Conservation (phyloP, 1,140 invertebrate species). For the Drosophila suzukii region DNA sequence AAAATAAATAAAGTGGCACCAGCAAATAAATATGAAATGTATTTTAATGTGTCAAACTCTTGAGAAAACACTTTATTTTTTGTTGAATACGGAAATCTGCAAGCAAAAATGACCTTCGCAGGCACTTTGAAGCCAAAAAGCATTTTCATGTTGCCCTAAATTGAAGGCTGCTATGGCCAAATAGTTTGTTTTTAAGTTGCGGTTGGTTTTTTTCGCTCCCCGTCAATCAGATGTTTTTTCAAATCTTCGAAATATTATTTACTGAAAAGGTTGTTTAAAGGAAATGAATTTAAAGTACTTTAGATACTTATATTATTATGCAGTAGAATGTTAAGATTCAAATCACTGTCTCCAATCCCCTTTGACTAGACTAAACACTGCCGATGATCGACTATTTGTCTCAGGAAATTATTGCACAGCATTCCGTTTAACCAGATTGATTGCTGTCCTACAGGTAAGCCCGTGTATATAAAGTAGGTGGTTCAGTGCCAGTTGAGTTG, state of each 20-base stretch:
- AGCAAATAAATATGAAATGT: not conserved
- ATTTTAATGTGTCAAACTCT: not conserved
- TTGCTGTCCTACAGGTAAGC: constrained; percentile 6
- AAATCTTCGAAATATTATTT: not conserved
- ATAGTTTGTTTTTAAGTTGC: not conserved
- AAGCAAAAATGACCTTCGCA: not conserved
- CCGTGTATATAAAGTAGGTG: not conserved
- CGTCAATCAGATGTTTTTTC: not conserved
- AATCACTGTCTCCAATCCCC: not conserved
- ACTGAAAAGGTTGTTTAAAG: too few relatives aligned
- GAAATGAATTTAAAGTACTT: too few relatives aligned
- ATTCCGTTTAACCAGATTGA: constrained; percentile 37
- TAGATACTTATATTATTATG: too few relatives aligned
- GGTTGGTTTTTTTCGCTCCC: not conserved
- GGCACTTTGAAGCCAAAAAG: constrained; percentile 3
- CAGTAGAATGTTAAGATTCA: not conserved
- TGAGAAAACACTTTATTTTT: not conserved
- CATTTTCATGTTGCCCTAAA: constrained; percentile 9
- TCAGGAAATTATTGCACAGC: constrained; percentile 21
- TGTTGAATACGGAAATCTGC: not conserved
- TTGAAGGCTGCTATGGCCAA: not conserved
- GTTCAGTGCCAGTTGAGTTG: constrained; percentile 31
- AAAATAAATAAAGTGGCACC: too few relatives aligned
- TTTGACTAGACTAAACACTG: not conserved
- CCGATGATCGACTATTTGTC: not conserved